A percentile compares a stretch with the other conserved stretches of the same genome.
Evolutionary conservation across 2,797 vertebrate species (phyloP).

Genomic region (Argentina silus): DNA sequence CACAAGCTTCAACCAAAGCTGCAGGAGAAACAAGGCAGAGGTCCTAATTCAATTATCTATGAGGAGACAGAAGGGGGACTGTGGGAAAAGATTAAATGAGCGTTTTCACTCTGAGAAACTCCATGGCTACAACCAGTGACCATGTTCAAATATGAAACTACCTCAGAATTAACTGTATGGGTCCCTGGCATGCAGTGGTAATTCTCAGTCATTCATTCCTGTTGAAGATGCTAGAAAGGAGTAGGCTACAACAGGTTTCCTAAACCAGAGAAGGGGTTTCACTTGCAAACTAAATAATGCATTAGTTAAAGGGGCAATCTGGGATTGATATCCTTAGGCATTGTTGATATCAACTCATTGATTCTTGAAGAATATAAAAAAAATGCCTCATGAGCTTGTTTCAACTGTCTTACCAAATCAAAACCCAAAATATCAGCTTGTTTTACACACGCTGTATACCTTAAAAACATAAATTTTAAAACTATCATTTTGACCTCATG

Average conservation of each 20-base stretch:
- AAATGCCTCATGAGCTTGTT: no score
- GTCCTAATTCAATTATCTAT: constrained; percentile 11
- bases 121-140: neutral
- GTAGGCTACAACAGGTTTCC: neutral
- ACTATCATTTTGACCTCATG: no score
- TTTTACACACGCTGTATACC: no score
- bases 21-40: neutral
- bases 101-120: neutral
- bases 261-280: neutral
- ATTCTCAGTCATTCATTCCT: neutral
- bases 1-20: neutral
- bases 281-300: neutral
- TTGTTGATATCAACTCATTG: no score
- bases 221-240: no score
- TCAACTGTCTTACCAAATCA: no score
- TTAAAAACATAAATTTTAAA: no score
- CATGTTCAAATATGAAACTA: neutral
- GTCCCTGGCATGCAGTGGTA: neutral
- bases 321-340: no score
- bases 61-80: neutral
- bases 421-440: no score
- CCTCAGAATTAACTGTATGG: neutral
- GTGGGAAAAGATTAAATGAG: neutral
- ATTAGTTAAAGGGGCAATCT: neutral
- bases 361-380: no score